Conservation (phyloP, 2,113 vertebrate species). For the Neogale vison region DNA sequence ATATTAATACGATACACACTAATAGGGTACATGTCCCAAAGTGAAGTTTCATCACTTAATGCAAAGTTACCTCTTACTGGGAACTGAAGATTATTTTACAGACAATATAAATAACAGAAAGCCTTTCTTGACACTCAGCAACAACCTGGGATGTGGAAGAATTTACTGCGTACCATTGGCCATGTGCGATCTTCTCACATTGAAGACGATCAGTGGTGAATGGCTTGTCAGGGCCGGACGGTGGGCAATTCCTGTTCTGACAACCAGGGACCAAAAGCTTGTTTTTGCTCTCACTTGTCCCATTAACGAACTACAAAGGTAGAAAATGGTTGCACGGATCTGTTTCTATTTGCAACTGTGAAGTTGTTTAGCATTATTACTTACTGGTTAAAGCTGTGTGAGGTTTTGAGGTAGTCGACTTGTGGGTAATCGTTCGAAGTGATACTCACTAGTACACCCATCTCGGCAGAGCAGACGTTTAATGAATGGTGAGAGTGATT, state of each 20-base stretch:
- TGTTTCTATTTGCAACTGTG: not conserved
- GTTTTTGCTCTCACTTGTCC: not conserved
- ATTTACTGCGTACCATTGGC: not conserved
- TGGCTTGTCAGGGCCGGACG: not conserved
- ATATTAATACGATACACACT: constrained; percentile 24
- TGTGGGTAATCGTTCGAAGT: not conserved
- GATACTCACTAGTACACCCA: not conserved
- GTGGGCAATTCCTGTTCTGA: not conserved
- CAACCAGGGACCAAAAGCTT: not conserved
- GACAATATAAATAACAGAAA: constrained; percentile 57
- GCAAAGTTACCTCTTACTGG: constrained; percentile 34
- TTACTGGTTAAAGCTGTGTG: constrained; percentile 8
- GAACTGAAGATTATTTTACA: constrained; percentile 62
- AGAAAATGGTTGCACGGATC: not conserved
- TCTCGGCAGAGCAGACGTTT: not conserved
- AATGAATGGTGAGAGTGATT: not conserved
- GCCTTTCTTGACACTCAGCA: constrained; percentile 9
- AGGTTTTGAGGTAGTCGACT: constrained; percentile 26
- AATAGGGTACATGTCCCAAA: constrained; percentile 12
- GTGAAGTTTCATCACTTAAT: constrained; percentile 33
- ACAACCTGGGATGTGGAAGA: constrained; percentile 1
- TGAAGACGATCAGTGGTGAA: not conserved
- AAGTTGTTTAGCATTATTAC: not conserved
- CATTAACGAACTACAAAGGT: constrained; percentile 8
- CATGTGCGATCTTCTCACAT: not conserved